Conservation (phyloP, 2,888 invertebrate genomes). For the Ornithoptera priamus region DNA sequence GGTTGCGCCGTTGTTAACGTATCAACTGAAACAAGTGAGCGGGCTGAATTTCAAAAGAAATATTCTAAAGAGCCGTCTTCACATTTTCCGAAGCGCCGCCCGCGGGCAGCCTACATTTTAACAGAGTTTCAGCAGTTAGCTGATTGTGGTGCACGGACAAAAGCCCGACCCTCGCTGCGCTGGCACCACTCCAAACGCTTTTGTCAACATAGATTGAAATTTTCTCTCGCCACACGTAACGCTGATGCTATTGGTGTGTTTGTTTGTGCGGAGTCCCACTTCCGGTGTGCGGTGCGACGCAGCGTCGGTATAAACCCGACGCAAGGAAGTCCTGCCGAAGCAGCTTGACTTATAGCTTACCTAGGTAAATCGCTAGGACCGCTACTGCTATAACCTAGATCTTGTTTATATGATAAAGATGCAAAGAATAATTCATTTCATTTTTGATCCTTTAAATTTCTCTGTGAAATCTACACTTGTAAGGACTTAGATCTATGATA, state of each 20-base stretch:
- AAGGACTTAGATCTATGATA: no score
- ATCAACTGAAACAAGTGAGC: slow-evolving; percentile 26
- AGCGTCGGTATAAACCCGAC: neutral
- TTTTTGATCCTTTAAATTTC: no score
- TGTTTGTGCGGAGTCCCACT: slow-evolving; percentile 31
- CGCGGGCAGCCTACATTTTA: slow-evolving; percentile 34
- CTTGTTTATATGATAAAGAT: neutral
- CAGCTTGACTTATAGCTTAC: slow-evolving; percentile 15
- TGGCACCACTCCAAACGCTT: slow-evolving; percentile 46
- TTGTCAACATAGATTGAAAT: slow-evolving; percentile 49
- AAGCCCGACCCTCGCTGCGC: slow-evolving; percentile 33
- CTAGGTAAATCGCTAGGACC: neutral
- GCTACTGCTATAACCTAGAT: neutral
- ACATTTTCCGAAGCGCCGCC: slow-evolving; percentile 23
- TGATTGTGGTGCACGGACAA: slow-evolving; percentile 45
- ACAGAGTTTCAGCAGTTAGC: slow-evolving; percentile 40
- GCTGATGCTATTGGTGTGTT: slow-evolving; percentile 43
- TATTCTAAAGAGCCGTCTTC: slow-evolving; percentile 24
- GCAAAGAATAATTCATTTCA: no score
- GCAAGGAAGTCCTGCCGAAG: slow-evolving; percentile 5
- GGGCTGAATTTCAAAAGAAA: slow-evolving; percentile 25
- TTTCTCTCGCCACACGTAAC: slow-evolving; percentile 39
- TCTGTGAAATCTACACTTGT: no score
- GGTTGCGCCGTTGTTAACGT: slow-evolving; percentile 26
- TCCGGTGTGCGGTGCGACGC: slow-evolving; percentile 15